Base-by-base conservation (phyloP, 1,140 invertebrate species). In the Pemphigus obesinymphae region DNA sequence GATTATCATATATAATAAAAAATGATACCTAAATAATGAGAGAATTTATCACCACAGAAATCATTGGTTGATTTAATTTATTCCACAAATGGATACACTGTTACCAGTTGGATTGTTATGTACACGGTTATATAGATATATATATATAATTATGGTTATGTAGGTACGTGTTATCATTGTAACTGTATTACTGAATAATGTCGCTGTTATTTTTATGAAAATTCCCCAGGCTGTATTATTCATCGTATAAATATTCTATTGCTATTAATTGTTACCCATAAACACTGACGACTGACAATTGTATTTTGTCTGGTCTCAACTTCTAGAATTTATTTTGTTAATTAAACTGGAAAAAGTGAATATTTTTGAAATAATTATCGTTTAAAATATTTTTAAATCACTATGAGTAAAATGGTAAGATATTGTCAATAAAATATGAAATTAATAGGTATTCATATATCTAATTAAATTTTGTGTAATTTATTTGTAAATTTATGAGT, bases 351-450 rank as follows among this genome's bases (percentile, higher is more conserved):
- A n/a, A 53, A 53, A 23, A 53, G 20, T 29, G 8, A 11, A 7
- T 0, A 58, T 11, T 58, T 58, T 53, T 53, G 23, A 0, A 26
- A 13, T 7, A 23, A 23, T 8, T 55, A 23, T 68, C 37, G 15
- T 43, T 15, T 23, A 45, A 45, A 55, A n/a, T n/a, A 11, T n/a
- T n/a, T n/a, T n/a, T n/a, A n/a, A n/a, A 17, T 45, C 1, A 73
- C 4, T 1, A 73, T 73, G 70, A 73, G 70, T 3, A 73, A 73
- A 73, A 73, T 17, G 70, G 70, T 73, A 73, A 50, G 70, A 50
- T 50, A 63, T 15, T 72, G 5, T 72, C 3, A 43, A 7, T 68
- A 68, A 66, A 66, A 63, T 10, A 55, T 13, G 15, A 37, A 40
- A 23, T 23, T 23, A n/a, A 37, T 68, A 40, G n/a, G n/a, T 23